These are phyloP conservation scores for Drosophila pectinifera DNA, from an alignment of 1,140 invertebrate species.

Conservation along the genomic window DNA sequence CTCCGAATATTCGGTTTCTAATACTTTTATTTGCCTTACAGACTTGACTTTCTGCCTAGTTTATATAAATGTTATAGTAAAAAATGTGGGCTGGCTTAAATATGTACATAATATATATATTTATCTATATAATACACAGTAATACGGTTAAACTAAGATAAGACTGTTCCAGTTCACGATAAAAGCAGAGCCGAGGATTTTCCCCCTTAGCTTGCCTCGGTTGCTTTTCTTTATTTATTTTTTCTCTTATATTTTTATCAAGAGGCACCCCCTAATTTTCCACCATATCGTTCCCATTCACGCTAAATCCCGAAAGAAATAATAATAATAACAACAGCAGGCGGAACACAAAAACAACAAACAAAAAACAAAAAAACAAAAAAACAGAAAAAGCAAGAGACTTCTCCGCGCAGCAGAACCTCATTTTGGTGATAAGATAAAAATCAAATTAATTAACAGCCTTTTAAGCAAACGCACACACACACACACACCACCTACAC, in stretches of 20 bases:
- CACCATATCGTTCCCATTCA: conserved; percentile 24
- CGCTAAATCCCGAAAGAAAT: conserved; percentile 20
- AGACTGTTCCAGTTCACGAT: conserved; percentile 36
- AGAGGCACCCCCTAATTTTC: conserved; percentile 39
- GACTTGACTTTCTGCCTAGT: conserved; percentile 7
- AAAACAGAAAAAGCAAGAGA: conserved; percentile 20
- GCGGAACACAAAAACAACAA: conserved; percentile 8
- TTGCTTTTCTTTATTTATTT: no score
- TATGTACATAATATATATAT: conserved; percentile 49
- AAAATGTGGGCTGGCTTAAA: conserved; percentile 35
- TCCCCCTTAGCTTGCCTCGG: neutral
- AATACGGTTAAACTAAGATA: conserved; percentile 66
- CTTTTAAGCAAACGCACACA: conserved; percentile 44
- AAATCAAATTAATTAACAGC: conserved; percentile 75
- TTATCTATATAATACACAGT: conserved; percentile 50
- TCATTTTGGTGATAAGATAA: conserved; percentile 75
- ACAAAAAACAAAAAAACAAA: conserved; percentile 7
- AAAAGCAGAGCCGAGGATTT: conserved; percentile 8
- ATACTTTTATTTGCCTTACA: conserved; percentile 46
- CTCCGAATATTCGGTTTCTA: conserved; percentile 33
- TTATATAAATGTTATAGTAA: conserved; percentile 25
- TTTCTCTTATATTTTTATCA: conserved; percentile 36
- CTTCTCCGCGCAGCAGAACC: conserved; percentile 54
- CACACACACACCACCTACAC: conserved; percentile 3
- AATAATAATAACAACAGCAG: conserved; percentile 28